Evolutionary conservation across 2,113 vertebrate species (phyloP).

Genomic region (Brachyhypopomus occidentalis): DNA sequence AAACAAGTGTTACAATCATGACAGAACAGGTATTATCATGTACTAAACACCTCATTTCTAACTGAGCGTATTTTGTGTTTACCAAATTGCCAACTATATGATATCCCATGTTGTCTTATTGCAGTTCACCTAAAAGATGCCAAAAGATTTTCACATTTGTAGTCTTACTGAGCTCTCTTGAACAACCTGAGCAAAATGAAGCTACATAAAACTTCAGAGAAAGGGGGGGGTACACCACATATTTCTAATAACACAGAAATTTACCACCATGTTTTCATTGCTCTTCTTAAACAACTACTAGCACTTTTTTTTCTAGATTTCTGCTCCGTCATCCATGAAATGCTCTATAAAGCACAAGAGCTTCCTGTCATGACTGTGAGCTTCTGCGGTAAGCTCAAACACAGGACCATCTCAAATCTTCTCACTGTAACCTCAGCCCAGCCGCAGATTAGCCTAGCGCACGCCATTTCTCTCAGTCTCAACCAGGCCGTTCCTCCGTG

Average conservation of each 20-base stretch:
- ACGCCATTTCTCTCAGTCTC: constrained; percentile 26
- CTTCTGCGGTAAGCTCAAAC: constrained; percentile 11
- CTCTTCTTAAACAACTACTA: neutral
- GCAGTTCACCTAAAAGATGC: too few relatives aligned
- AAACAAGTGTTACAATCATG: constrained; percentile 4
- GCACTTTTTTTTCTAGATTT: constrained; percentile 9
- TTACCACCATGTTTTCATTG: neutral
- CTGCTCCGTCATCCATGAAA: constrained; percentile 5
- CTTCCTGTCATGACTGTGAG: constrained; percentile 11
- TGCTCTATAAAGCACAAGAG: constrained; percentile 30
- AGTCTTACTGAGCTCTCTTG: neutral
- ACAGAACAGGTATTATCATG: neutral
- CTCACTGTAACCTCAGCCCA: constrained; percentile 23
- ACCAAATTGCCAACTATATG: too few relatives aligned
- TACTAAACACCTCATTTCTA: neutral
- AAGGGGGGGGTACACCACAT: too few relatives aligned
- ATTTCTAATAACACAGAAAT: neutral
- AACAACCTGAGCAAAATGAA: neutral
- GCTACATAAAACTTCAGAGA: neutral
- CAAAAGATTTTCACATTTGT: neutral
- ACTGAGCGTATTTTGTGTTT: neutral
- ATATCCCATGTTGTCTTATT: too few relatives aligned
- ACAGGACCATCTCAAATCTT: constrained; percentile 13
- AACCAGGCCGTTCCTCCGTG: constrained; percentile 15
- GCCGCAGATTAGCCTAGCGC: neutral